Evolutionary conservation across 2,888 invertebrate genomes (phyloP), one percentile per base, ranked within the genome.

Genomic region (Orthosia incerta): DNA sequence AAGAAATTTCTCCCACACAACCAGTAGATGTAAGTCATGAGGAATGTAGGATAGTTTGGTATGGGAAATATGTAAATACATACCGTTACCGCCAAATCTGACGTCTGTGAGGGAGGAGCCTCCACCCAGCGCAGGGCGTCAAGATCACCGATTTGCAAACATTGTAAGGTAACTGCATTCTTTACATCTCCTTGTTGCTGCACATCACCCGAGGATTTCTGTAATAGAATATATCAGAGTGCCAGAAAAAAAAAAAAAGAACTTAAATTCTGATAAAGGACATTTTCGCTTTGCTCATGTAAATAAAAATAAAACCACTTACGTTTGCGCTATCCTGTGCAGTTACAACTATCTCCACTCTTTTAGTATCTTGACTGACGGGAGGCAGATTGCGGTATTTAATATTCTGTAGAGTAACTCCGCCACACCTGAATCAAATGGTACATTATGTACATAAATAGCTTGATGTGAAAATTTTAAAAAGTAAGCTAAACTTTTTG

Each of bases 361-460:
- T 68, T 48, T 7, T 48, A 1, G 18, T 15, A 16, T 60, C 51
- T 60, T 72, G 71, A 39, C 60, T 55, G 7, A 60, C 20, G 15
- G 71, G 53, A 72, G 71, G 71, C 20, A 69, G 53, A 53, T 72
- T 60, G 31, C 60, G 71, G 53, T 69, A 68, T 46, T 69, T 68
- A 18, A 69, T 46, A 59, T 72, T 18, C 0, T 72, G 31, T 31
- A 72, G 20, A 23, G 46, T 53, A 48, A 72, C 71, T 20, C 71
- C 71, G 15, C 71, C 53, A 48, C 71, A 68, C 20, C 71, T 69
- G 46, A 31, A 71, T 2, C 16, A 55, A 26, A 26, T 26, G 26
- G 26, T 3, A 63, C 31, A n/a, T 3, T 26, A 45, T 26, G 23
- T 39, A 45, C 12, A 26, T 23, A 60, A 23, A 45, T 4, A 11